Conservation (phyloP, 2,797 vertebrate species). For the Trichosurus vulpecula region DNA sequence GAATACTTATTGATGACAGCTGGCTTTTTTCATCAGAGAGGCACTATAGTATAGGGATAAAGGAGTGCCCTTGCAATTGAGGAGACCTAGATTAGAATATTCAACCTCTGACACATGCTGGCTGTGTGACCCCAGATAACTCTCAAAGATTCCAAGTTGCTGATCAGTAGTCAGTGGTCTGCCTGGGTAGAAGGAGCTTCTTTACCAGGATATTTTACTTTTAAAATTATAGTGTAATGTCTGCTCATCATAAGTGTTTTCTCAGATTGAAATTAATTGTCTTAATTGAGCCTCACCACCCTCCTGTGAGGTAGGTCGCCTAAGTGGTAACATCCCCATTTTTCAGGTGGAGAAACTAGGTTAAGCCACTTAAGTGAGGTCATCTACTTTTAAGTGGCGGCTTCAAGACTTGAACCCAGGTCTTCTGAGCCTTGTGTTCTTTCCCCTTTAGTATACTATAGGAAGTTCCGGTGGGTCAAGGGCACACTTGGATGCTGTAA, state of each 20-base stretch:
- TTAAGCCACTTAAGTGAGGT: not conserved
- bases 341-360: not conserved
- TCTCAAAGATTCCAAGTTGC: not conserved
- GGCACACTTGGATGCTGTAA: not conserved
- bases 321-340: not conserved
- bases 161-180: not conserved
- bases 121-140: not conserved
- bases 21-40: not conserved
- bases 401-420: not conserved
- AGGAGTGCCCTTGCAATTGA: not conserved
- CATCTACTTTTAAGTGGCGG: not conserved
- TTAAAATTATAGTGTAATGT: not conserved
- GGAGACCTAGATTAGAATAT: not conserved
- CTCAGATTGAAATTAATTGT: not conserved
- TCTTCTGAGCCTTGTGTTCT: not conserved
- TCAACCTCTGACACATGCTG: not conserved
- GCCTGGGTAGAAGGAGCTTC: not conserved
- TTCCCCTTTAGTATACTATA: not conserved
- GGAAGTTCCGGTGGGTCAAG: not conserved
- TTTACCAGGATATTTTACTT: not conserved
- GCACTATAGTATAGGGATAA: not conserved
- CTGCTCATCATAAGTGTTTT: not conserved
- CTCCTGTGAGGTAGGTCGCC: not conserved
- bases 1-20: not conserved
- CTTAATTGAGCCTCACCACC: not conserved